Evolutionary conservation across 1,140 invertebrate species (phyloP), one percentile per base, ranked within the genome.

Genomic region (Megalonaias nervosa): DNA sequence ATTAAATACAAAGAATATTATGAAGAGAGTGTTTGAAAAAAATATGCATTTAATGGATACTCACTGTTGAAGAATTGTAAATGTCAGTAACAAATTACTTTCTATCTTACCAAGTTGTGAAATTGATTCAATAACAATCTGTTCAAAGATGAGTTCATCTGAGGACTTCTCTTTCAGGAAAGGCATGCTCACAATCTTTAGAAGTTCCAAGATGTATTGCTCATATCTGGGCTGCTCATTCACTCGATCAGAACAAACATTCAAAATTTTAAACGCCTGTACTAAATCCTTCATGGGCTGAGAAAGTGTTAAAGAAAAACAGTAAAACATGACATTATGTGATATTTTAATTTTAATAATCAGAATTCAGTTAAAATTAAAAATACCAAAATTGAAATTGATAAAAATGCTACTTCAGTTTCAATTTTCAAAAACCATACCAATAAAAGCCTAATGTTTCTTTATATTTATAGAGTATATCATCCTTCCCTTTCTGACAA

Each of bases 101-200:
- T 26, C 57, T 58, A 56, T 58, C 84, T 80, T 80, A 91, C 90
- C 90, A 56, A 91, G 82, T 73, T 91, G 90, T 62, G 89, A 89
- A 21, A 91, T 83, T 56, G 88, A 89, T 76, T 91, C 89, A 19
- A 87, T 81, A 19, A 89, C 87, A 76, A 91, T 89, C 72, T 90
- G 88, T 82, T 90, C 86, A 80, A 87, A 90, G 3, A 87, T 81
- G 16, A 89, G 75, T 77, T 91, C 89, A 86, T 91, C 90, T 19
- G 90, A 91, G 23, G 90, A 79, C 76, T 91, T 91, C 78, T 91
- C 90, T 76, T 90, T 90, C 15, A 91, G 79, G 81, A 89, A 91
- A 48, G 90, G 89, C 23, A 87, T 74, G 38, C 86, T 82, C 70
- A 88, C 89, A 12, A 90, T 85, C 64, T 86, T 85, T 23, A 91